Base-by-base conservation (phyloP, 2,888 invertebrate species). In the Eupithecia inturbata region DNA sequence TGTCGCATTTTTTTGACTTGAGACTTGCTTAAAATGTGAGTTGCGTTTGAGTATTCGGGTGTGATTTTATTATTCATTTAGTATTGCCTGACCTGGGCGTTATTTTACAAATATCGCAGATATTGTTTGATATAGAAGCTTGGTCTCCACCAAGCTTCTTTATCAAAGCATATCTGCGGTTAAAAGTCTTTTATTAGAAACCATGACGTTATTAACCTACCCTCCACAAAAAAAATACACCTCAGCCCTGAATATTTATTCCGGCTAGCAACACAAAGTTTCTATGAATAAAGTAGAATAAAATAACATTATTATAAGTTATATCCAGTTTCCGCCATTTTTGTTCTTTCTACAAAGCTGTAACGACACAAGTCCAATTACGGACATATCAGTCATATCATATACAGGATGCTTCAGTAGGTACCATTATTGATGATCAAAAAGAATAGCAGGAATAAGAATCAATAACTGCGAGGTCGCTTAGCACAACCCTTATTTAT, bases 401-500 rank as follows among this genome's bases (percentile, higher is more conserved):
- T 9, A 26, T 14, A 57, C 57, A 53, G 14, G 7, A 57, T n/a
- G 57, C 31, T 53, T 19, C 62, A 19, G 28, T n/a, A n/a, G n/a
- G n/a, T 28, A 19, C 31, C 19, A 62, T 62, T 62, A 62, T 62
- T 62, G 19, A 62, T 62, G 62, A 62, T 62, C 62, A 57, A 62
- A 62, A 62, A 19, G 31, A 62, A 9, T 62, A 31, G 31, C 62
- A 62, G 68, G 64, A 70, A 39, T 19, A 64, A 75, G 78, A 84
- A 85, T 84, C 85, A 79, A 87, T 85, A 80, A 71, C 63, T 31
- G 33, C 57, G 71, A 66, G 74, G 60, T 71, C 69, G 39, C 66
- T 74, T 74, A 74, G 74, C 73, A 77, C 81, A 78, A 79, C 83
- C 84, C 84, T 78, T 79, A 79, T 82, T 81, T 82, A 82, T 82